These are phyloP conservation scores for Lytechinus pictus DNA, from an alignment of 35 echinoderm and acorn worm genomes.

Conservation along the genomic window DNA sequence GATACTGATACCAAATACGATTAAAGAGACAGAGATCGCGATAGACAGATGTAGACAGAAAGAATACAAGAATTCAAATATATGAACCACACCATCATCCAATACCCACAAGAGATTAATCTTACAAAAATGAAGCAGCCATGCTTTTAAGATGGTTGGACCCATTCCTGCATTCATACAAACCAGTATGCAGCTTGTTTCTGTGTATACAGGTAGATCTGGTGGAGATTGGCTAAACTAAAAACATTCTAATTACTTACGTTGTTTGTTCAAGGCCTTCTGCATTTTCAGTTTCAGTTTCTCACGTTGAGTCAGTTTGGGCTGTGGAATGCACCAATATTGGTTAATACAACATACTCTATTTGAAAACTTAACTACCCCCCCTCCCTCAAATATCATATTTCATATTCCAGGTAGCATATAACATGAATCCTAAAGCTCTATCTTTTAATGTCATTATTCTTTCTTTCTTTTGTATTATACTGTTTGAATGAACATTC, in stretches of 20 bases:
- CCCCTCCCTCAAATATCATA: background rate
- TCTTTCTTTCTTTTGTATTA: no score
- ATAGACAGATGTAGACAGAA: background rate
- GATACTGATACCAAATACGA: background rate
- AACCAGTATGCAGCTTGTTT: constrained; percentile 6
- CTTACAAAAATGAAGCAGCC: background rate
- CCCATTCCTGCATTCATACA: constrained; percentile 32
- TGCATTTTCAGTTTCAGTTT: constrained; percentile 96
- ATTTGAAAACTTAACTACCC: background rate
- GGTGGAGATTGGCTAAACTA: background rate
- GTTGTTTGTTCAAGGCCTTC: constrained; percentile 93
- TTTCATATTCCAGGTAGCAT: no score
- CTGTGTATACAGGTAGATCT: constrained; percentile 16
- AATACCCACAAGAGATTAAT: background rate
- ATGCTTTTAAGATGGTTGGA: background rate
- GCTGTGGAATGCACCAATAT: constrained; percentile 62
- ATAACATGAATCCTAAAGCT: no score
- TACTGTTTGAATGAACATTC: no score
- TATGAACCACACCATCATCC: background rate
- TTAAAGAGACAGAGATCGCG: background rate
- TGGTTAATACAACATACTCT: constrained; percentile 19
- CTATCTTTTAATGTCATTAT: no score
- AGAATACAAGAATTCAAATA: background rate
- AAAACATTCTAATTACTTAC: constrained; percentile 73
- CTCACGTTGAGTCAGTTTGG: constrained; percentile 84